phyloP scores from a whole-genome alignment of 2,888 invertebrate genomes.

The Epinotia brunnichana region DNA sequence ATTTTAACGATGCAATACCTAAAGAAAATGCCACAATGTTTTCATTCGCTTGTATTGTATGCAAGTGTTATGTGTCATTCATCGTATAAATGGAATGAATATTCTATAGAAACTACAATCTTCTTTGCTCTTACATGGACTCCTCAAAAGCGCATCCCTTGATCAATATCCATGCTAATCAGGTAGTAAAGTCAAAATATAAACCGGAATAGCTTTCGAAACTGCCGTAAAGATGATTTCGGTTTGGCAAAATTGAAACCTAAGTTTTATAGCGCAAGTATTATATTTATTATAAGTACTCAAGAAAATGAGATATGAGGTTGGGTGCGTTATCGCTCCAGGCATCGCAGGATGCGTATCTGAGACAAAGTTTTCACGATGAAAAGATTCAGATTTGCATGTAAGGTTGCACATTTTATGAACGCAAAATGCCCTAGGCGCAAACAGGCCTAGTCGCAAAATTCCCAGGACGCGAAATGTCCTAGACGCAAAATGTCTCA shows the following conservation, averaged over 20 bases:
- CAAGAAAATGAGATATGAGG: background rate
- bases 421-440: too few species aligned
- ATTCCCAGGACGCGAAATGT: too few species aligned
- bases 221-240: background rate
- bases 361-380: background rate
- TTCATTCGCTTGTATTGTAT: background rate
- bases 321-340: background rate
- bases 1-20: too few species aligned
- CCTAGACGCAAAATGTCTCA: too few species aligned
- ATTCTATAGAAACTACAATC: background rate
- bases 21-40: background rate
- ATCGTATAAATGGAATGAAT: background rate
- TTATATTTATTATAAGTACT: background rate
- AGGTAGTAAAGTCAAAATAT: constrained; percentile 1
- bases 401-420: too few species aligned
- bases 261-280: constrained; percentile 6
- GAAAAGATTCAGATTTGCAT: background rate
- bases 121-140: background rate
- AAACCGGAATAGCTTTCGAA: background rate
- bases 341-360: background rate
- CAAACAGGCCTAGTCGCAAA: too few species aligned
- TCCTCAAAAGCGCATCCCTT: background rate
- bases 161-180: constrained; percentile 13
- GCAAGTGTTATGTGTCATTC: background rate
- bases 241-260: background rate